Evolutionary conservation across 1,140 invertebrate genomes (phyloP).

Genomic region (Octopus sinensis): DNA sequence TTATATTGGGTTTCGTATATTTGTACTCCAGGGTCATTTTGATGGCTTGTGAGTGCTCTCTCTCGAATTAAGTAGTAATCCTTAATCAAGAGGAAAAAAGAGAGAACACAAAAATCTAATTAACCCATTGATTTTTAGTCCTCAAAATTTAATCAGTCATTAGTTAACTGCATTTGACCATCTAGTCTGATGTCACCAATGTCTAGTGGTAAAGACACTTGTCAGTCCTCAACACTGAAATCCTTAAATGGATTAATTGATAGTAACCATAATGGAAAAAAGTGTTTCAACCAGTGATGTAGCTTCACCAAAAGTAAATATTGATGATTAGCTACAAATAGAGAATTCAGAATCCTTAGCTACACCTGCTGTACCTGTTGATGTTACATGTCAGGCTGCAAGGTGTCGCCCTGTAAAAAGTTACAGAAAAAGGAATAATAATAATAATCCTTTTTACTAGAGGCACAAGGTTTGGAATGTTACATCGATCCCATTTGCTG

Average conservation of each 20-base stretch:
- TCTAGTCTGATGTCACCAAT: conserved; percentile 25
- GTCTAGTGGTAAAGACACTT: conserved; percentile 16
- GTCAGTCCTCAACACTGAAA: conserved; percentile 18
- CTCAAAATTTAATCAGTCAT: conserved; percentile 43
- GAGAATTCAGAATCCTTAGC: conserved; percentile 20
- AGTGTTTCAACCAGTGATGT: background rate
- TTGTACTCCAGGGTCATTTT: no score
- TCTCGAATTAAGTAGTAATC: conserved; percentile 24
- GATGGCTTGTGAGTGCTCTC: no score
- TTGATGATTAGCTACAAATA: conserved; percentile 17
- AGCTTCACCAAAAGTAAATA: background rate
- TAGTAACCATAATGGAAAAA: conserved; percentile 20
- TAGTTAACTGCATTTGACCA: conserved; percentile 46
- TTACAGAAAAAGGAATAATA: conserved; percentile 69
- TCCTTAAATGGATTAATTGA: conserved; percentile 41
- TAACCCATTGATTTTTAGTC: conserved; percentile 51
- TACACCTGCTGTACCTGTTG: conserved; percentile 28
- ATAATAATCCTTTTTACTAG: no score
- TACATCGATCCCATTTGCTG: no score
- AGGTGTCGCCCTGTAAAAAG: conserved; percentile 65
- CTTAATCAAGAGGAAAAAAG: conserved; percentile 28
- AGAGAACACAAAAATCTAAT: conserved; percentile 44
- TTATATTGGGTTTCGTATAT: no score
- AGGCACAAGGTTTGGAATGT: no score
- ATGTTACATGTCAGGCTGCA: conserved; percentile 54